These are phyloP conservation scores for Agrotis segetum DNA, from an alignment of 2,888 invertebrate genomes.

Conservation along the genomic window DNA sequence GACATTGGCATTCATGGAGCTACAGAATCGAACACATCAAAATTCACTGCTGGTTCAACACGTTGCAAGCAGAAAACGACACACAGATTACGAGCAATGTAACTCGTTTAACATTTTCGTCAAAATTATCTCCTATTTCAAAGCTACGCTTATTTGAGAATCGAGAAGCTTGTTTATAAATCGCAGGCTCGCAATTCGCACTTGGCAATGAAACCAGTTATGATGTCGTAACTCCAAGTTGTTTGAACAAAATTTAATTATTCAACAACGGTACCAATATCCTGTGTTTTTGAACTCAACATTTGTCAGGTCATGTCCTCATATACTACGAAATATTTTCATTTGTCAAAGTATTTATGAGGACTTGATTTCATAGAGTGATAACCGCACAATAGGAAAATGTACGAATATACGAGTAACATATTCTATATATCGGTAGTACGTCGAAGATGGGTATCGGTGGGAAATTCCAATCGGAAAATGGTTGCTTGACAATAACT, in stretches of 20 bases:
- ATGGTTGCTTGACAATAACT: constrained; percentile 8
- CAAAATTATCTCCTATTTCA: not conserved
- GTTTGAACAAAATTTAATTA: constrained; percentile 46
- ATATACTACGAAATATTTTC: constrained; percentile 36
- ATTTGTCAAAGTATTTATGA: constrained; percentile 39
- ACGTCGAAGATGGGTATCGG: constrained; percentile 17
- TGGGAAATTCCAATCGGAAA: constrained; percentile 4
- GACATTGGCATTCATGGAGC: not conserved
- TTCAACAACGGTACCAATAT: constrained; percentile 44
- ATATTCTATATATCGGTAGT: constrained; percentile 6
- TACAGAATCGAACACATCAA: constrained; percentile 9
- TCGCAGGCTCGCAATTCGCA: constrained; percentile 26
- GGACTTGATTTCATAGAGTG: constrained; percentile 26
- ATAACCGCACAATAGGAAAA: constrained; percentile 35
- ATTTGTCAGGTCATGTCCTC: constrained; percentile 43
- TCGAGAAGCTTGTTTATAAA: constrained; percentile 50
- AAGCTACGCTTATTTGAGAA: constrained; percentile 20
- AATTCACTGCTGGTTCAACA: constrained; percentile 27
- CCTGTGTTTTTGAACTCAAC: constrained; percentile 34
- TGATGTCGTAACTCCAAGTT: constrained; percentile 47
- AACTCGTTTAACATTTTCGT: constrained; percentile 3
- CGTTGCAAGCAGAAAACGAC: not conserved
- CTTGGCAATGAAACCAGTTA: constrained; percentile 52
- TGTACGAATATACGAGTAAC: not conserved
- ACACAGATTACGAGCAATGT: constrained; percentile 15